phyloP scores from a whole-genome alignment of 2,888 invertebrate genomes.

The Junonia oenone region DNA sequence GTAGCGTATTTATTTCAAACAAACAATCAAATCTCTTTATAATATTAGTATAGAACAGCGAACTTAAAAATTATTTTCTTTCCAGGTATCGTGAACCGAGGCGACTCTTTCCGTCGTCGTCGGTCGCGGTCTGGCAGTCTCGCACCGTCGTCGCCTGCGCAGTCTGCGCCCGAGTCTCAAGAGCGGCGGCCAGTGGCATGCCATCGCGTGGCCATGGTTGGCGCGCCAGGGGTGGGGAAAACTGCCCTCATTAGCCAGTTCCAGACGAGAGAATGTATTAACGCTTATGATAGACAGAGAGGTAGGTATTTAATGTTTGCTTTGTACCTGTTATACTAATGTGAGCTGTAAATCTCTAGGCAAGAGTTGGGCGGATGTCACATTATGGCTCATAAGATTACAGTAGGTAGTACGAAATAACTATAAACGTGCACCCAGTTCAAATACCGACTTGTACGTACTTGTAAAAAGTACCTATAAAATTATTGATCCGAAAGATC shows the following conservation, averaged over 20 bases:
- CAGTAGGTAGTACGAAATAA: too few relatives aligned
- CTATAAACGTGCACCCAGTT: too few relatives aligned
- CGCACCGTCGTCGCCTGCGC: slow-evolving; percentile 80
- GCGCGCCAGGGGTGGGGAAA: slow-evolving; percentile 90
- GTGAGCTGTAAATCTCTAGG: too few relatives aligned
- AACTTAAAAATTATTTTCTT: neutral
- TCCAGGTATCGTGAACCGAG: slow-evolving; percentile 93
- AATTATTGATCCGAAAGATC: too few relatives aligned
- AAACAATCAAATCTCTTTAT: too few relatives aligned
- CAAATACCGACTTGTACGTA: too few relatives aligned
- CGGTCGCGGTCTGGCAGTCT: slow-evolving; percentile 91
- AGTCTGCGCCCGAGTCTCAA: slow-evolving; percentile 64
- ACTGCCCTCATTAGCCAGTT: slow-evolving; percentile 92
- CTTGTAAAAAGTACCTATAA: too few relatives aligned
- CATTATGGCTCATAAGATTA: too few relatives aligned
- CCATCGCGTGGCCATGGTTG: slow-evolving; percentile 86
- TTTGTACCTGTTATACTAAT: too few relatives aligned
- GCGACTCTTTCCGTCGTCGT: slow-evolving; percentile 94
- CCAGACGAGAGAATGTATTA: slow-evolving; percentile 95
- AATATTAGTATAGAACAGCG: too few relatives aligned
- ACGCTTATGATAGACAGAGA: slow-evolving; percentile 93
- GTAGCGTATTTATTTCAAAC: too few relatives aligned
- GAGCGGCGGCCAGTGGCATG: slow-evolving; percentile 77
- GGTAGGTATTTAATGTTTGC: slow-evolving; percentile 71
- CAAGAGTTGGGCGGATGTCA: too few relatives aligned